Evolutionary conservation across 2,113 vertebrate species (phyloP).

Genomic region (Nyctereutes procyonoides): DNA sequence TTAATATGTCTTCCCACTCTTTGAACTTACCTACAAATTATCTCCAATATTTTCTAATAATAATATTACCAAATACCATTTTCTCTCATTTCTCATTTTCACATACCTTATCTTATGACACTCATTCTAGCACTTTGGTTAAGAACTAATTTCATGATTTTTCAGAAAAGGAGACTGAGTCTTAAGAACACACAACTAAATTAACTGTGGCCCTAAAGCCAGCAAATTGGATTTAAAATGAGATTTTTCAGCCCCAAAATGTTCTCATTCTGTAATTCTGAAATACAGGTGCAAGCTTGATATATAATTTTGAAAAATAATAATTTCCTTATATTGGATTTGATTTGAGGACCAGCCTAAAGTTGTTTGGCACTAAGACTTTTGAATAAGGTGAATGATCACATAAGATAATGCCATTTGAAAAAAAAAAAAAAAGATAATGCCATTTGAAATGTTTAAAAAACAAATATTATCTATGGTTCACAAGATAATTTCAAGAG

Average conservation of each 20-base stretch:
- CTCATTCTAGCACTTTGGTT: not conserved
- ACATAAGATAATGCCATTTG: not conserved
- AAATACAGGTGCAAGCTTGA: not conserved
- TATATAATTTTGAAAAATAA: not conserved
- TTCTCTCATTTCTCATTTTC: slow-evolving; percentile 4
- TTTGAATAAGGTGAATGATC: not conserved
- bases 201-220: not conserved
- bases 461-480: not conserved
- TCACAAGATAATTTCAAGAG: slow-evolving; percentile 25
- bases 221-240: not conserved
- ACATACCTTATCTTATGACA: not conserved
- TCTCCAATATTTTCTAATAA: not conserved
- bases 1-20: not conserved
- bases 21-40: not conserved
- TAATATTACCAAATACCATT: not conserved
- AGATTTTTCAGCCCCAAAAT: slow-evolving; percentile 3
- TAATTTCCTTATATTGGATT: not conserved
- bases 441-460: not conserved
- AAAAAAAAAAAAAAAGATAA: not conserved
- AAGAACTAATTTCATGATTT: not conserved
- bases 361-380: not conserved
- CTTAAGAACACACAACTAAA: not conserved
- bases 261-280: not conserved
- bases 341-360: not conserved
- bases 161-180: slow-evolving; percentile 9